These are phyloP conservation scores for Drosophila pseudotalamancana DNA, from an alignment of 2,888 invertebrate species.

Conservation along the genomic window DNA sequence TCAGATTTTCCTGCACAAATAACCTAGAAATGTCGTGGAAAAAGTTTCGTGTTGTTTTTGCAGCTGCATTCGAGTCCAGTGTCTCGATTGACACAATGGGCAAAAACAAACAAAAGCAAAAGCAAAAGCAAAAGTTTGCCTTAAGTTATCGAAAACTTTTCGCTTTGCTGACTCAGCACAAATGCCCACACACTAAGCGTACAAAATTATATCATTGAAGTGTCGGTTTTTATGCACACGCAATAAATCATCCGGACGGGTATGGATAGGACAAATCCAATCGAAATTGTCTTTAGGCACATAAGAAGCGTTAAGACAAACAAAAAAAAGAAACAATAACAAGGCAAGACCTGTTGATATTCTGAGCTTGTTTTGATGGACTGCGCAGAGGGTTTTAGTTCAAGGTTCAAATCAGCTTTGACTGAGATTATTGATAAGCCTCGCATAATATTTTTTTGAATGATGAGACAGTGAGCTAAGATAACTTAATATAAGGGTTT, in stretches of 20 bases:
- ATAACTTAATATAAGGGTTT: neutral
- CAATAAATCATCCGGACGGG: slow-evolving; percentile 42
- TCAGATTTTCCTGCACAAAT: slow-evolving; percentile 16
- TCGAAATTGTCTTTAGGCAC: slow-evolving; percentile 2
- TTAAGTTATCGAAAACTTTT: slow-evolving; percentile 38
- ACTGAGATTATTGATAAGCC: neutral
- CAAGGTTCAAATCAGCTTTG: neutral
- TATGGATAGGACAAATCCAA: neutral
- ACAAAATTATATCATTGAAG: slow-evolving; percentile 42
- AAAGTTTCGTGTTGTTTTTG: slow-evolving; percentile 27
- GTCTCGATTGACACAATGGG: slow-evolving; percentile 25
- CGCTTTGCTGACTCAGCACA: slow-evolving; percentile 34
- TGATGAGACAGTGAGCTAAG: neutral
- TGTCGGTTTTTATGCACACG: slow-evolving; percentile 29
- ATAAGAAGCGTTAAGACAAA: neutral
- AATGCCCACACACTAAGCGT: slow-evolving; percentile 6
- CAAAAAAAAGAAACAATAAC: neutral
- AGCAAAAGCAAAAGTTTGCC: slow-evolving; percentile 43
- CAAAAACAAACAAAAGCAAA: slow-evolving; percentile 32
- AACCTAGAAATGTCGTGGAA: slow-evolving; percentile 39
- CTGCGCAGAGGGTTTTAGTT: neutral
- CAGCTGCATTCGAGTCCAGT: slow-evolving; percentile 11
- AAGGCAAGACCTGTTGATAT: slow-evolving; percentile 35
- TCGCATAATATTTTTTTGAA: too few relatives aligned
- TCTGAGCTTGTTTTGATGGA: neutral